These are phyloP conservation scores for Stenichneumon culpator DNA, from an alignment of 2,888 invertebrate genomes.

Conservation along the genomic window DNA sequence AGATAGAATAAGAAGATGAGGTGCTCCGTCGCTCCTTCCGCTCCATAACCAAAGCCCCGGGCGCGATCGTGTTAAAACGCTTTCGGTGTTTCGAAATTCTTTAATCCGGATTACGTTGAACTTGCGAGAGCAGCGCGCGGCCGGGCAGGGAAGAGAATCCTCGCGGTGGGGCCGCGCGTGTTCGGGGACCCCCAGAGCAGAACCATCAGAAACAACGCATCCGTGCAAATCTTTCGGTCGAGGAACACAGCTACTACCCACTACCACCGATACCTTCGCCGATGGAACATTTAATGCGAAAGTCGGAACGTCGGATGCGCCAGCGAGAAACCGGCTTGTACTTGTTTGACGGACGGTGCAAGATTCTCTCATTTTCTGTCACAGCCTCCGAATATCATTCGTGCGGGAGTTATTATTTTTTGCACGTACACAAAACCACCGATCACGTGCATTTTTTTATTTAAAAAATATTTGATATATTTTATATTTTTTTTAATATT, in stretches of 20 bases:
- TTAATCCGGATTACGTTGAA: conserved; percentile 83
- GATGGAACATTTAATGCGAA: background rate
- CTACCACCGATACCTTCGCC: conserved; percentile 5
- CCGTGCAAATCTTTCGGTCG: conserved; percentile 25
- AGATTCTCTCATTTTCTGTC: background rate
- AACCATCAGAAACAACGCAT: conserved; percentile 40
- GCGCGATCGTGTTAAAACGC: conserved; percentile 81
- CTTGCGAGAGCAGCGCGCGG: conserved; percentile 56
- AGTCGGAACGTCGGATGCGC: background rate
- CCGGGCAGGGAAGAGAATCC: conserved; percentile 14
- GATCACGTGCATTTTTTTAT: background rate
- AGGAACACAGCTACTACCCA: conserved; percentile 31
- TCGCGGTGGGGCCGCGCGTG: conserved; percentile 41
- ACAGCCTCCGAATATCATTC: background rate
- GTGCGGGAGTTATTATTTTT: no score
- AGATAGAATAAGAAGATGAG: conserved; percentile 13
- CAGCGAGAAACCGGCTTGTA: conserved; percentile 7
- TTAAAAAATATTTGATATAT: background rate
- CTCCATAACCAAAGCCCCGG: conserved; percentile 58
- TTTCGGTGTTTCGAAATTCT: conserved; percentile 82
- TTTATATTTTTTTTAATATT: no score
- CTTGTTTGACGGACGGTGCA: background rate
- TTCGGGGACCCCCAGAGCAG: conserved; percentile 57
- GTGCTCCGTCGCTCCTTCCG: conserved; percentile 41
- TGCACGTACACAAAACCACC: no score